Conservation (phyloP, 2,113 vertebrate genomes). For the Crotophaga sulcirostris region DNA sequence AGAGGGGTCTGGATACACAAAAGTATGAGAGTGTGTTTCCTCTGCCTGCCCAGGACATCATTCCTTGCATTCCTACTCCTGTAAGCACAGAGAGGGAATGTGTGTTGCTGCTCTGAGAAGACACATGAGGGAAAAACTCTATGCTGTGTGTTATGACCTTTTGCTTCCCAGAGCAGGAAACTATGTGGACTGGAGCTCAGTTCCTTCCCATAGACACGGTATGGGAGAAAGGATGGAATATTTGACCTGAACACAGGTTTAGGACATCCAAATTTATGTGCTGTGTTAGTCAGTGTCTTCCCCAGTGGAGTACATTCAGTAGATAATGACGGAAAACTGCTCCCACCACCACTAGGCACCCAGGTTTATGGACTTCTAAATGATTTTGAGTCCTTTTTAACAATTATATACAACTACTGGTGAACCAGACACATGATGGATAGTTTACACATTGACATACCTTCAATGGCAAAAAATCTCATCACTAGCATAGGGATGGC, state of each 20-base stretch:
- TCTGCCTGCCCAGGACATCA: neutral
- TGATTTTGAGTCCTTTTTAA: neutral
- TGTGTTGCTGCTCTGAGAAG: neutral
- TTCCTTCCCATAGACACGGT: neutral
- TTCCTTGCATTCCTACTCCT: neutral
- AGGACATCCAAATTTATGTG: neutral
- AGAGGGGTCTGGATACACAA: neutral
- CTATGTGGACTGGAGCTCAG: neutral
- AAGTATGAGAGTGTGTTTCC: neutral
- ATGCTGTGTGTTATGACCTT: neutral
- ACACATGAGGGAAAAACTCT: neutral
- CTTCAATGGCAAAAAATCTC: neutral
- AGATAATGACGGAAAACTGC: neutral
- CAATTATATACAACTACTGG: neutral
- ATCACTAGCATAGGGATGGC: neutral
- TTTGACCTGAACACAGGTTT: neutral
- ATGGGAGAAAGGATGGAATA: neutral
- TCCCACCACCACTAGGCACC: neutral
- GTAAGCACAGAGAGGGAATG: neutral
- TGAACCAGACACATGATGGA: neutral
- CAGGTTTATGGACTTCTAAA: neutral
- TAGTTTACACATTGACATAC: neutral
- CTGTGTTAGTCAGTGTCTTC: neutral
- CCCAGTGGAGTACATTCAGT: neutral
- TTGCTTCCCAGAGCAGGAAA: neutral